These are phyloP conservation scores for Drepana arcuata DNA, from an alignment of 1,140 invertebrate genomes.

Conservation along the genomic window DNA sequence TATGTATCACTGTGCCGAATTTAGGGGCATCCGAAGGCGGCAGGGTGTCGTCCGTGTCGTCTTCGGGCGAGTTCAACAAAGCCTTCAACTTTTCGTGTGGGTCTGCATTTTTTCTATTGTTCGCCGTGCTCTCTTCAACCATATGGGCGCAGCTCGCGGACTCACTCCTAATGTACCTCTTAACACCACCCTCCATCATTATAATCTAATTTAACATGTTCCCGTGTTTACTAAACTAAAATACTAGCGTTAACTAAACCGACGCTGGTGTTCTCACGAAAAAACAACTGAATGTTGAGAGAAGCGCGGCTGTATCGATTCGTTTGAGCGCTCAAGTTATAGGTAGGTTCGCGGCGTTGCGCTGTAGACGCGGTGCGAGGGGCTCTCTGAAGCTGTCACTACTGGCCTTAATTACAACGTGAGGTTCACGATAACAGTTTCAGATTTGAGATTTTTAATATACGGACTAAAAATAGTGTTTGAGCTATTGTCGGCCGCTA, in stretches of 20 bases:
- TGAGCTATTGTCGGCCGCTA: conserved; percentile 65
- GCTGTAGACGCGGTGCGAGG: neutral
- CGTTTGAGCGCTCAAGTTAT: neutral
- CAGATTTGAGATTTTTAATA: conserved; percentile 46
- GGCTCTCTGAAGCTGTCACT: neutral
- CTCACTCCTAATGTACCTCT: conserved; percentile 57
- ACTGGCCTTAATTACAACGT: no score
- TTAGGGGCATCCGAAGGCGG: conserved; percentile 78
- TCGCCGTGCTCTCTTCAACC: conserved; percentile 48
- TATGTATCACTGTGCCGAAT: conserved; percentile 88
- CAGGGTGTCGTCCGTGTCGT: conserved; percentile 54
- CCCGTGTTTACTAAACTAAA: conserved; percentile 63
- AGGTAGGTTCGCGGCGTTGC: neutral
- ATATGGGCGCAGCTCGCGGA: conserved; percentile 63
- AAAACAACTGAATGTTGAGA: conserved; percentile 40
- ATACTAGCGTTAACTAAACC: conserved; percentile 50
- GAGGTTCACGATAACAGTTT: conserved; percentile 37
- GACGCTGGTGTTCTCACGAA: conserved; percentile 30
- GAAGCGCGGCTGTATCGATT: conserved; percentile 39
- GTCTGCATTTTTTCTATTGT: conserved; percentile 50
- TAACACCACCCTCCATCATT: conserved; percentile 50
- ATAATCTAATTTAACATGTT: conserved; percentile 45
- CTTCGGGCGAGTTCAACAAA: conserved; percentile 56
- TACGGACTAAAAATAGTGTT: conserved; percentile 66
- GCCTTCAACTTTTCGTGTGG: conserved; percentile 61